These are phyloP conservation scores for Drosophila mayri DNA, from an alignment of 1,140 invertebrate genomes.

Conservation along the genomic window DNA sequence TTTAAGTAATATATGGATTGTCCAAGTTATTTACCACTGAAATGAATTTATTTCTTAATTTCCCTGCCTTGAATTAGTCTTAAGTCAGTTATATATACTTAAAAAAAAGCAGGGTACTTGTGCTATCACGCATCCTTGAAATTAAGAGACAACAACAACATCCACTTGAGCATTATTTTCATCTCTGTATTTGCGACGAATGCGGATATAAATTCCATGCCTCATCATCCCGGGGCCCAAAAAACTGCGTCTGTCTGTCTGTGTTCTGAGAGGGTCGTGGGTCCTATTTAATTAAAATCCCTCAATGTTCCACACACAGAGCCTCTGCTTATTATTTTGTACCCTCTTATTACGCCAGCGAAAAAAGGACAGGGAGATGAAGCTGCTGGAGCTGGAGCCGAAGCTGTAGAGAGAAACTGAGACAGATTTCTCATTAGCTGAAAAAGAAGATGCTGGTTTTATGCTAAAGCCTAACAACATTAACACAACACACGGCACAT, in stretches of 20 bases:
- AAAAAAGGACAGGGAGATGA: slow-evolving; percentile 26
- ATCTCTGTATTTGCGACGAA: slow-evolving; percentile 24
- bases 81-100: neutral
- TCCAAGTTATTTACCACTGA: no score
- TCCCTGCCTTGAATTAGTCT: slow-evolving; percentile 1
- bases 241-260: slow-evolving; percentile 36
- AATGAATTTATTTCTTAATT: neutral
- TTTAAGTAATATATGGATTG: neutral
- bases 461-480: slow-evolving; percentile 70
- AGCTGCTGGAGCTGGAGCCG: neutral
- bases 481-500: slow-evolving; percentile 62
- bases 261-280: slow-evolving; percentile 7
- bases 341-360: slow-evolving; percentile 44
- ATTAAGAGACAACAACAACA: slow-evolving; percentile 41
- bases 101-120: slow-evolving; percentile 10
- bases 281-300: slow-evolving; percentile 81
- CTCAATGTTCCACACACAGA: slow-evolving; percentile 59
- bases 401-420: slow-evolving; percentile 34
- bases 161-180: slow-evolving; percentile 50
- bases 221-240: slow-evolving; percentile 13
- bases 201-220: slow-evolving; percentile 42
- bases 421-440: slow-evolving; percentile 76
- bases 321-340: slow-evolving; percentile 48
- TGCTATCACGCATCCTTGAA: slow-evolving; percentile 46
- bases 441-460: slow-evolving; percentile 75